Percentiles rank a stretch among this genome's conserved stretches.
Conservation (phyloP, 64 coral and sea anemone species). For the Montipora foliosa region DNA sequence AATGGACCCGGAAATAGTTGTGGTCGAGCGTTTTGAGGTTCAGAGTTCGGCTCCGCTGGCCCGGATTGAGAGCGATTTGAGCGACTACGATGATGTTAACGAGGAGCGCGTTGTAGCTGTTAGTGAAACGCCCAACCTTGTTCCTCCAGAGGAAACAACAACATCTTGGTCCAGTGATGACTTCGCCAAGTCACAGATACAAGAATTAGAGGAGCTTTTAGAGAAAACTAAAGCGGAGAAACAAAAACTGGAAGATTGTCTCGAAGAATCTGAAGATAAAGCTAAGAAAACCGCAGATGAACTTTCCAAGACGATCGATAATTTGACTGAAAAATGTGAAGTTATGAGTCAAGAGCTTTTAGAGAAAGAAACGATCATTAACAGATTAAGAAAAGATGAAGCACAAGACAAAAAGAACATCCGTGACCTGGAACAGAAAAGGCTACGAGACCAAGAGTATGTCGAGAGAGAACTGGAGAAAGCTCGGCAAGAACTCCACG, state of each 20-base stretch:
- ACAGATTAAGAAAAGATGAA: background rate
- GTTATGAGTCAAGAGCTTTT: conserved; percentile 43
- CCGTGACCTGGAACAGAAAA: conserved; percentile 16
- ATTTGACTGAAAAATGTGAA: conserved; percentile 20
- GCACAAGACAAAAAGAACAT: conserved; percentile 22
- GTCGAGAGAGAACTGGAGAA: conserved; percentile 21
- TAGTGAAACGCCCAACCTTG: conserved; percentile 6
- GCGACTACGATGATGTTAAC: background rate
- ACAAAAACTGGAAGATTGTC: conserved; percentile 26
- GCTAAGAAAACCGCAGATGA: conserved; percentile 58
- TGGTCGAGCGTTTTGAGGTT: background rate
- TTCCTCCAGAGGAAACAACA: conserved; percentile 3
- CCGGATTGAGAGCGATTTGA: conserved; percentile 25
- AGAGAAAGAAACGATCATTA: conserved; percentile 53
- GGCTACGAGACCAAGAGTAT: conserved; percentile 14
- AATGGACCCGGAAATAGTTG: background rate
- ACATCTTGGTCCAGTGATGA: conserved; percentile 29
- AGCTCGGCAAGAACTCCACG: conserved; percentile 1
- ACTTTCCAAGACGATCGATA: conserved; percentile 35
- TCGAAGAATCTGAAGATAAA: conserved; percentile 37
- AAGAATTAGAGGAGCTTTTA: conserved; percentile 56
- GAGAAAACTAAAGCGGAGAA: conserved; percentile 21
- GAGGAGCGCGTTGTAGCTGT: conserved; percentile 53
- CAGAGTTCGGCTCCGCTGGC: conserved; percentile 17
- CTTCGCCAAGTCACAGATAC: conserved; percentile 37